Conservation (phyloP, 35 echinoderm and acorn worm species). For the Antedon bifida region DNA sequence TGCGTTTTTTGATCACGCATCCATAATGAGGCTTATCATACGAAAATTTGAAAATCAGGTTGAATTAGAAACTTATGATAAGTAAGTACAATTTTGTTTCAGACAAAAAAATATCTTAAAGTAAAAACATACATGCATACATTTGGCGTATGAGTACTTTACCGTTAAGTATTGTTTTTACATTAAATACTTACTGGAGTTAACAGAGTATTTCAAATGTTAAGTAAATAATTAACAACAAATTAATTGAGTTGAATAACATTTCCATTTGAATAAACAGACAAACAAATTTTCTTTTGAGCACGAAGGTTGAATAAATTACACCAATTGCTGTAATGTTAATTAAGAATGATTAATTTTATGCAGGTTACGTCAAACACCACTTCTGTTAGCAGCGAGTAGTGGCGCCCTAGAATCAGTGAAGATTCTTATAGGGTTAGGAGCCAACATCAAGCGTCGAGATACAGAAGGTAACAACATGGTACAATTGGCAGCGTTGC, state of each 20-base stretch:
- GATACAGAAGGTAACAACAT: slow-evolving; percentile 81
- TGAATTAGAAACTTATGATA: slow-evolving; percentile 76
- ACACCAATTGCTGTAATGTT: too few species aligned
- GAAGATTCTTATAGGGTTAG: slow-evolving; percentile 63
- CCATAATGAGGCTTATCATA: slow-evolving; percentile 71
- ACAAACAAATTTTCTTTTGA: too few species aligned
- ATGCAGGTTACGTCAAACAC: slow-evolving; percentile 57
- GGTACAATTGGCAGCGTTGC: slow-evolving; percentile 80
- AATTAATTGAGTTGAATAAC: too few species aligned
- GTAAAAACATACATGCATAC: not conserved
- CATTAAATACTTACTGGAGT: too few species aligned
- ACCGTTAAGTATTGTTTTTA: too few species aligned
- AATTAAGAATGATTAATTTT: too few species aligned
- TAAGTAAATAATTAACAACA: too few species aligned
- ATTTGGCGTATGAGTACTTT: too few species aligned
- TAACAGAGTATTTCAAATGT: too few species aligned
- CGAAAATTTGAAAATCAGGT: slow-evolving; percentile 54
- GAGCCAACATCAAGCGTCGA: slow-evolving; percentile 42
- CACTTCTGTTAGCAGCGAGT: slow-evolving; percentile 77
- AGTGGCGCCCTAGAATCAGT: slow-evolving; percentile 83
- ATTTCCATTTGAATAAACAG: too few species aligned
- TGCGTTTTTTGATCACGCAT: slow-evolving; percentile 82
- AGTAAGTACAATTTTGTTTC: slow-evolving; percentile 34
- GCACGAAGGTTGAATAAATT: too few species aligned
- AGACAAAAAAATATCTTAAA: too few species aligned